Conservation (phyloP, 2,888 invertebrate genomes). For the Brassicogethes aeneus region DNA sequence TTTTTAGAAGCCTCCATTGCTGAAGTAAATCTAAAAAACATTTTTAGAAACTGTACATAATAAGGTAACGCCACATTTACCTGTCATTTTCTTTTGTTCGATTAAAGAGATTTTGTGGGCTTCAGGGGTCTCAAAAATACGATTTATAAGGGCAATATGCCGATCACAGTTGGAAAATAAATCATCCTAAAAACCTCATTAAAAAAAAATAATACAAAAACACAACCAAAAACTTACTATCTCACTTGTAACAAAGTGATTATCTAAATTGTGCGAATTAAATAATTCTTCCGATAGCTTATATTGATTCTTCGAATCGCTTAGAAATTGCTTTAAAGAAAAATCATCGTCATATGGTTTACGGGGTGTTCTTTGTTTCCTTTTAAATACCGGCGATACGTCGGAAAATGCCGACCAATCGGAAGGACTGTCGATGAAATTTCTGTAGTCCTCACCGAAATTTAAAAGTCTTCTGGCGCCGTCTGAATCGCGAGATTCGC, state of each 20-base stretch:
- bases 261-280: slow-evolving; percentile 32
- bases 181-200: not conserved
- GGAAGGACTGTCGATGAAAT: slow-evolving; percentile 82
- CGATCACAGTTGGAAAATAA: not conserved
- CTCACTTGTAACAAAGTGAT: slow-evolving; percentile 33
- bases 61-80: too few species aligned
- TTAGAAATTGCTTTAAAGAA: slow-evolving; percentile 34
- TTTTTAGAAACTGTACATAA: too few species aligned
- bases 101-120: too few species aligned
- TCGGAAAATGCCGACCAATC: slow-evolving; percentile 66
- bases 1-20: slow-evolving; percentile 44
- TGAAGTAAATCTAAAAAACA: slow-evolving; percentile 40
- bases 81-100: too few species aligned
- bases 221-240: slow-evolving; percentile 29
- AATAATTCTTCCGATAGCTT: slow-evolving; percentile 33
- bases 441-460: slow-evolving; percentile 86
- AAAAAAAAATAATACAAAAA: slow-evolving; percentile 3
- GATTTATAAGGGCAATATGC: not conserved
- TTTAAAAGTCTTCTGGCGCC: slow-evolving; percentile 73
- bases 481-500: slow-evolving; percentile 79
- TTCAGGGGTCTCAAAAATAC: too few species aligned
- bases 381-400: slow-evolving; percentile 40
- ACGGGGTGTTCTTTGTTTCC: too few species aligned
- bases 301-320: slow-evolving; percentile 34
- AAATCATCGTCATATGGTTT: slow-evolving; percentile 30